phyloP scores from a whole-genome alignment of 2,113 vertebrate genomes.

The Gavia stellata region DNA sequence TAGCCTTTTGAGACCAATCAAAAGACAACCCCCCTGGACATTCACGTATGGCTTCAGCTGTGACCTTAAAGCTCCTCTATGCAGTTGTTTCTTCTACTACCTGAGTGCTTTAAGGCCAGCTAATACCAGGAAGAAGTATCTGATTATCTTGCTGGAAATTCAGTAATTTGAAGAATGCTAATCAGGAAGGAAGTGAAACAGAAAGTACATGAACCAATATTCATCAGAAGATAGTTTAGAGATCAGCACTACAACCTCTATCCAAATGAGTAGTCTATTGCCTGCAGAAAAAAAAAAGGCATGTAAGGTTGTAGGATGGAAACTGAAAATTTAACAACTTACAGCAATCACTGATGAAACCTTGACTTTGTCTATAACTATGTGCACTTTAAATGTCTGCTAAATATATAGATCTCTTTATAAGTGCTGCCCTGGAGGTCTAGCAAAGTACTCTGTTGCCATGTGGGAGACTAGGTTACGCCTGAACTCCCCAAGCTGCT shows the following conservation, averaged over 20 bases:
- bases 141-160: slow-evolving; percentile 13
- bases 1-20: neutral
- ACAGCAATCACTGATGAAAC: neutral
- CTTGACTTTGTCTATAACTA: neutral
- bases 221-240: neutral
- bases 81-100: neutral
- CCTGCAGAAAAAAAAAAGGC: neutral
- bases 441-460: neutral
- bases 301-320: neutral
- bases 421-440: neutral
- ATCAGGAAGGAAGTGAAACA: slow-evolving; percentile 36
- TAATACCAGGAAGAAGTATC: neutral
- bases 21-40: neutral
- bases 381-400: neutral
- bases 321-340: neutral
- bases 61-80: neutral
- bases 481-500: neutral
- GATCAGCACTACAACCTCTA: neutral
- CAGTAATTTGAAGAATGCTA: neutral
- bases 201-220: neutral
- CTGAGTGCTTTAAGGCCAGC: neutral
- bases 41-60: neutral
- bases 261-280: neutral
- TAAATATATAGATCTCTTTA: neutral
- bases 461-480: neutral